Evolutionary conservation across 2,797 vertebrate species (phyloP), one percentile per base, ranked within the genome.

Genomic region (Morus bassanus): DNA sequence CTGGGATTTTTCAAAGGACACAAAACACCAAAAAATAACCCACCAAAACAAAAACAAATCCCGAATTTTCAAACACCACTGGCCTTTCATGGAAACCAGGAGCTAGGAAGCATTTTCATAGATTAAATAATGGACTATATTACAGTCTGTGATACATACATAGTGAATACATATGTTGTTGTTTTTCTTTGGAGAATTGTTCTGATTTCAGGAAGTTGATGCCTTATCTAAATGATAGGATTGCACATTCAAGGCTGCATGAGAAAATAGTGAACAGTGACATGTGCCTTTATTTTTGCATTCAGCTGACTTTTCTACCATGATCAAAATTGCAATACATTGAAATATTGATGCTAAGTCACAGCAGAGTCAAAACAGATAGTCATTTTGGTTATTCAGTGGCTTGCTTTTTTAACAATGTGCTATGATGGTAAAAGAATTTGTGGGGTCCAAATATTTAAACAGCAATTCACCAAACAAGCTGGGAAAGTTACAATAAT

Each of bases 401-500:
- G 73, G 27, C 24, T 59, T 93, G 79, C 28, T 95, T 85, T 93
- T 88, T 50, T 11, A 93, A 73, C 48, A 46, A 9, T 24, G 48
- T 67, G 25, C 48, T 95, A 7, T 63, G 85, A 91, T 64, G 50
- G 81, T 85, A 83, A 74, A 91, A 86, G 63, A 67, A 67, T 79
- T 88, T 70, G 35, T 51, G 69, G 39, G 59, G 48, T 75, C 89
- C 93, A 94, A 92, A 86, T 95, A 94, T 84, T 95, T 92, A 86
- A 94, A 86, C 67, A 92, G 61, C 27, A 67, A 91, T 92, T 96
- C 69, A 53, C 77, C 64, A 87, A 76, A 83, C 70, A 94, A 93
- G n/a, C 76, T 46, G 53, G 19, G 41, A 46, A 96, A 75, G 85
- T 78, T 83, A 56, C 22, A 54, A 50, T 61, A 77, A 27, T 72